Evolutionary conservation across 2,797 vertebrate species (phyloP).

Genomic region (Enteromius trimaculatus): DNA sequence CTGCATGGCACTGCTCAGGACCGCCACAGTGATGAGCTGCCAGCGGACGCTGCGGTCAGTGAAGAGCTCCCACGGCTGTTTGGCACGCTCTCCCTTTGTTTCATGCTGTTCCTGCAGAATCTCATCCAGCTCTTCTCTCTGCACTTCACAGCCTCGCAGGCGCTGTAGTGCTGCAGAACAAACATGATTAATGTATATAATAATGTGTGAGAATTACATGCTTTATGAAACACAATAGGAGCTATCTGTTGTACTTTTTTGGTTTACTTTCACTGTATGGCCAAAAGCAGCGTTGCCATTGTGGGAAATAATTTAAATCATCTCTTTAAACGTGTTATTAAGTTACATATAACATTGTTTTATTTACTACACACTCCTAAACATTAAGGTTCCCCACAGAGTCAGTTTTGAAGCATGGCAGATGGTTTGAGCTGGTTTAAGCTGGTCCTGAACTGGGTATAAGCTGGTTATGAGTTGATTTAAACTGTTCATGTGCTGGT

Average conservation of each 20-base stretch:
- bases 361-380: neutral
- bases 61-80: slow-evolving; percentile 82
- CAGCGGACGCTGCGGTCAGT: slow-evolving; percentile 77
- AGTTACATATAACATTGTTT: neutral
- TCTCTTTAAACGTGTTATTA: neutral
- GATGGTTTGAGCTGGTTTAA: neutral
- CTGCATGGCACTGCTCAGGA: slow-evolving; percentile 90
- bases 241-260: neutral
- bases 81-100: slow-evolving; percentile 70
- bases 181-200: neutral
- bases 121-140: slow-evolving; percentile 83
- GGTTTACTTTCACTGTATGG: neutral
- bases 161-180: slow-evolving; percentile 77
- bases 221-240: neutral
- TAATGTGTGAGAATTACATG: neutral
- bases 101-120: slow-evolving; percentile 84
- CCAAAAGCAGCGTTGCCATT: neutral
- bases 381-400: neutral
- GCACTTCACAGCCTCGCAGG: slow-evolving; percentile 79
- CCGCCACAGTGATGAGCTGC: slow-evolving; percentile 83
- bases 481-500: neutral
- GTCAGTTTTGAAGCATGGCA: neutral
- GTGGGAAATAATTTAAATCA: neutral
- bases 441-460: neutral
- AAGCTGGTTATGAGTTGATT: neutral